Conservation (phyloP, 2,888 invertebrate species). For the Autographa pulchrina region DNA sequence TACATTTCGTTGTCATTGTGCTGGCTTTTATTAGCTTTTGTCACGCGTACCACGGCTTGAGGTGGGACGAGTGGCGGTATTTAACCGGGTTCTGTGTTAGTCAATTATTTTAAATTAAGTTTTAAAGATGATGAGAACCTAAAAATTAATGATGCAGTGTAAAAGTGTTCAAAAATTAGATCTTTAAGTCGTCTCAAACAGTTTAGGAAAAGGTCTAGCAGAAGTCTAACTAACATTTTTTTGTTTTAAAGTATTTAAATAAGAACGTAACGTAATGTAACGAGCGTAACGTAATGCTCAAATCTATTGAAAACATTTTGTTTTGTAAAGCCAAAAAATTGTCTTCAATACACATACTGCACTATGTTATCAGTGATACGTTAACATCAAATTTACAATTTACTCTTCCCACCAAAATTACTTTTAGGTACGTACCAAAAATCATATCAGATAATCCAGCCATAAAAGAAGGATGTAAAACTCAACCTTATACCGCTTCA, state of each 20-base stretch:
- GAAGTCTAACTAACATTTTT: too few relatives aligned
- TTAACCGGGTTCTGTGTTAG: constrained; percentile 51
- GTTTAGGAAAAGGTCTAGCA: too few relatives aligned
- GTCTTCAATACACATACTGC: too few relatives aligned
- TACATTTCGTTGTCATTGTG: constrained; percentile 73
- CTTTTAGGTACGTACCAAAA: constrained; percentile 22
- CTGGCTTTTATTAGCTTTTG: constrained; percentile 70
- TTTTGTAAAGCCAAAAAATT: too few relatives aligned
- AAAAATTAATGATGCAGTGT: too few relatives aligned
- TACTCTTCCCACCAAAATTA: neutral
- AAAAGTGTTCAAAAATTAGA: too few relatives aligned
- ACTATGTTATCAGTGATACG: too few relatives aligned
- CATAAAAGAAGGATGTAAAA: constrained; percentile 23
- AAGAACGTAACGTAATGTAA: too few relatives aligned
- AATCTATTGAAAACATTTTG: too few relatives aligned
- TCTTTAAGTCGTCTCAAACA: too few relatives aligned
- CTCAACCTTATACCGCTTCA: constrained; percentile 51
- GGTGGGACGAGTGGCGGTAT: constrained; percentile 33
- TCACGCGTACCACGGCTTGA: constrained; percentile 68
- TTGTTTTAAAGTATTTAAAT: too few relatives aligned
- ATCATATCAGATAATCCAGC: constrained; percentile 22
- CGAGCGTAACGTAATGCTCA: too few relatives aligned
- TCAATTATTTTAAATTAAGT: constrained; percentile 40
- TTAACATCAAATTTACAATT: neutral
- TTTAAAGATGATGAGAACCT: constrained; percentile 16